Conservation (phyloP, 2,888 invertebrate species). For the Lottia gigantea region DNA sequence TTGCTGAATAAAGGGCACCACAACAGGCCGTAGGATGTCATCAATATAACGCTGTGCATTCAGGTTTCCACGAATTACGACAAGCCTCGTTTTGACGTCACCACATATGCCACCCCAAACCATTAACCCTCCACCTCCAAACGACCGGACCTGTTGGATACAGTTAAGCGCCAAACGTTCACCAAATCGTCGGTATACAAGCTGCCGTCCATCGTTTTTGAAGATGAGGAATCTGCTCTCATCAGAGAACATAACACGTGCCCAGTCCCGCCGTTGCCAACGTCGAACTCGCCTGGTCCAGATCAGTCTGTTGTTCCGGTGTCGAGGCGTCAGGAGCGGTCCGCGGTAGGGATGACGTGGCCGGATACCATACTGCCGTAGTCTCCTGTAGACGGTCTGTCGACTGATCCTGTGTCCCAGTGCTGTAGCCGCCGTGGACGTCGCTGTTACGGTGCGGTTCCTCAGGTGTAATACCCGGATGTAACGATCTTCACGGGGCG, state of each 20-base stretch:
- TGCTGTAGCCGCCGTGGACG: background rate
- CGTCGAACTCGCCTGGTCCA: background rate
- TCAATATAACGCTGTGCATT: constrained; percentile 1
- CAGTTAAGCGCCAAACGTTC: too few relatives aligned
- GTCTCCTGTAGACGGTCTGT: constrained; percentile 4
- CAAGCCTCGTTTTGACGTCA: constrained; percentile 9
- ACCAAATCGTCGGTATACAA: too few relatives aligned
- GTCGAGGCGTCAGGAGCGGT: background rate
- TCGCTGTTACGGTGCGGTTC: constrained; percentile 9
- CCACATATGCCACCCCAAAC: constrained; percentile 2
- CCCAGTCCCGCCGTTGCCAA: background rate
- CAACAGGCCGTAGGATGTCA: background rate
- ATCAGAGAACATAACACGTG: background rate
- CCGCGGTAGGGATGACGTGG: constrained; percentile 5
- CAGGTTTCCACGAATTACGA: constrained; percentile 1
- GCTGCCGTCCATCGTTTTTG: too few relatives aligned
- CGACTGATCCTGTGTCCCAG: background rate
- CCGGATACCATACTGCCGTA: background rate
- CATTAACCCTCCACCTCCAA: constrained; percentile 7
- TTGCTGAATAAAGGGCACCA: background rate
- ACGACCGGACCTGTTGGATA: background rate
- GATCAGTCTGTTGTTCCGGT: background rate
- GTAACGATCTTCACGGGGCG: background rate
- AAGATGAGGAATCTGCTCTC: background rate
- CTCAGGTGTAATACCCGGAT: constrained; percentile 7